These are phyloP conservation scores for Copidosoma aretas DNA, from an alignment of 2,888 invertebrate genomes.

Conservation along the genomic window DNA sequence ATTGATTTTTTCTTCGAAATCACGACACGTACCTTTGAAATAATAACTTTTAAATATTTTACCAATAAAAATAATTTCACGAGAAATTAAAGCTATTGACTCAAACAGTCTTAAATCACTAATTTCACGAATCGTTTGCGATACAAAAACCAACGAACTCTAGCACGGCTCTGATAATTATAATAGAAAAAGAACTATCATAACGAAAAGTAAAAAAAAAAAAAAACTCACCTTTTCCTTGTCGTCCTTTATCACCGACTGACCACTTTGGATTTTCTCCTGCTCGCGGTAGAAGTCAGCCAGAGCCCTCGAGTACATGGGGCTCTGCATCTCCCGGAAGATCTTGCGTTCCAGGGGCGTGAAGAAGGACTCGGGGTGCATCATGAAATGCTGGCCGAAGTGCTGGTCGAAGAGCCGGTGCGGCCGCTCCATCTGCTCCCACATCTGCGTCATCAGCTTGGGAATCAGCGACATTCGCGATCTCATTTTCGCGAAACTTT, in stretches of 20 bases:
- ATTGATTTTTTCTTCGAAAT: no score
- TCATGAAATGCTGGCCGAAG: slow-evolving; percentile 70
- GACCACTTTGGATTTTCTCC: slow-evolving; percentile 68
- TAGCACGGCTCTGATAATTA: no score
- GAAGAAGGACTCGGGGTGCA: slow-evolving; percentile 62
- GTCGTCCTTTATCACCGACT: slow-evolving; percentile 76
- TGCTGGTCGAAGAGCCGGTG: slow-evolving; percentile 81
- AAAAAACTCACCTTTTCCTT: slow-evolving; percentile 64
- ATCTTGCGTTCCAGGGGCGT: slow-evolving; percentile 23
- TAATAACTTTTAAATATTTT: no score
- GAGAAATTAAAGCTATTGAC: no score
- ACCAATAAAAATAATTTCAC: no score
- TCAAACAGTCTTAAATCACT: no score
- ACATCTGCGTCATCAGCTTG: slow-evolving; percentile 83
- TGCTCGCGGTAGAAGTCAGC: not conserved
- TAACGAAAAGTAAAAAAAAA: no score
- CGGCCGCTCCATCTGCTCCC: slow-evolving; percentile 79
- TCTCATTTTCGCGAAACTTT: slow-evolving; percentile 21
- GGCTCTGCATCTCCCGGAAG: slow-evolving; percentile 1
- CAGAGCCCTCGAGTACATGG: slow-evolving; percentile 40
- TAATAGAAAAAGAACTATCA: no score
- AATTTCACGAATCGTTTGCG: no score
- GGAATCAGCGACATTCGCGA: slow-evolving; percentile 79
- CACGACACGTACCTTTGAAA: no score
- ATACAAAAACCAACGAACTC: no score